Base-by-base conservation (phyloP, 2,888 invertebrate species). In the Galerucella nymphaeae region DNA sequence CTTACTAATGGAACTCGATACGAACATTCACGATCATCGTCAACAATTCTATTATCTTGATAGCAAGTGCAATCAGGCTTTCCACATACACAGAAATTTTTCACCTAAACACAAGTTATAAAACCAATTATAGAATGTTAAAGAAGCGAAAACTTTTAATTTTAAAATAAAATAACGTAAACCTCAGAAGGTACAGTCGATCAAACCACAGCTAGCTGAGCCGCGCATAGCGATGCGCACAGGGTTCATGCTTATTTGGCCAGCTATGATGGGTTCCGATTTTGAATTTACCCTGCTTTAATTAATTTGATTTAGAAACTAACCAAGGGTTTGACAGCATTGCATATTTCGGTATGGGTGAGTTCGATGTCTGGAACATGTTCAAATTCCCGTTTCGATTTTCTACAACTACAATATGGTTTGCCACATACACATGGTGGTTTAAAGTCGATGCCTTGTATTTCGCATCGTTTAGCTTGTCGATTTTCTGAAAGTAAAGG, bases 31-130 rank as follows among this genome's bases (percentile, higher is more conserved):
- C 2, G 58, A 58, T 58, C 58, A 9, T 23, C 6, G 9, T 58
- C 30, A 30, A 30, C 58, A 30, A 58, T 23, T 30, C 0, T 23
- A 13, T 30, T 30, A 30, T 58, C 58, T 30, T 23, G 30, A 58
- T 58, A 58, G 30, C 58, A 58, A 8, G 58, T 58, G 8, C 58
- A 58, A n/a, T 58, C 58, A 3, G 23, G 58, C 30, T 58, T 58
- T 58, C 58, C 30, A 58, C 58, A 58, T 5, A 58, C 58, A 30
- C 58, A 58, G n/a, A 23, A 58, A 23, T 58, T 58, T 58, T 58
- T 58, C 23, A 58, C 30, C 58, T 58, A 30, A 10, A n/a, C 9
- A 38, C 30, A 38, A 38, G 9, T 5, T 38, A 38, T 38, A 38
- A 38, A 38, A 38, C 30, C 30, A 38, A 38, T 38, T 38, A 38